Evolutionary conservation across 1,140 invertebrate species (phyloP).

Genomic region (Drosophila sechellia): DNA sequence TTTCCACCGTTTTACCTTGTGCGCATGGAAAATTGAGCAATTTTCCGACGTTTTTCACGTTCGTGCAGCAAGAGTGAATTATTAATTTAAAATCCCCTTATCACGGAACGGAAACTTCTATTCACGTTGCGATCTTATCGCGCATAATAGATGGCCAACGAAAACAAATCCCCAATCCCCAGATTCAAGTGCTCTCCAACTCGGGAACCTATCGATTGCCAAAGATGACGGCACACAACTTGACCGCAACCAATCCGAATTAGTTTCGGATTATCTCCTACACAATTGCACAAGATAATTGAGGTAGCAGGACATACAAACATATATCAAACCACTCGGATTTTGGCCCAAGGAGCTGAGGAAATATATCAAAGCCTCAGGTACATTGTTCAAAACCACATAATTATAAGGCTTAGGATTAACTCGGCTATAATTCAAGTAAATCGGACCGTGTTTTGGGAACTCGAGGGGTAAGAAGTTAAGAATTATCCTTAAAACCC

Average conservation of each 20-base stretch:
- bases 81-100: constrained; percentile 70
- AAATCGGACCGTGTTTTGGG: constrained; percentile 1
- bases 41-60: constrained; percentile 71
- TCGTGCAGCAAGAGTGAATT: constrained; percentile 42
- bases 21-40: constrained; percentile 80
- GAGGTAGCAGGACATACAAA: constrained; percentile 12
- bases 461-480: not conserved
- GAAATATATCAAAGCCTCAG: constrained; percentile 34
- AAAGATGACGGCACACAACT: constrained; percentile 33
- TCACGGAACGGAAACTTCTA: constrained; percentile 60
- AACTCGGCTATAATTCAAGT: constrained; percentile 34
- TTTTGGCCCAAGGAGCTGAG: constrained; percentile 9
- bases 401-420: constrained; percentile 40
- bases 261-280: constrained; percentile 37
- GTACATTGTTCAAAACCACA: constrained; percentile 30
- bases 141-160: constrained; percentile 49
- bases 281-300: constrained; percentile 41
- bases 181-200: not conserved
- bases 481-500: not conserved
- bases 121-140: constrained; percentile 56
- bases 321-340: constrained; percentile 21
- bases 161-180: not conserved
- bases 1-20: constrained; percentile 35
- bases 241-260: constrained; percentile 40
- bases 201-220: constrained; percentile 25